These are phyloP conservation scores for Xanthia icteritia DNA, from an alignment of 2,888 invertebrate species.

Conservation along the genomic window DNA sequence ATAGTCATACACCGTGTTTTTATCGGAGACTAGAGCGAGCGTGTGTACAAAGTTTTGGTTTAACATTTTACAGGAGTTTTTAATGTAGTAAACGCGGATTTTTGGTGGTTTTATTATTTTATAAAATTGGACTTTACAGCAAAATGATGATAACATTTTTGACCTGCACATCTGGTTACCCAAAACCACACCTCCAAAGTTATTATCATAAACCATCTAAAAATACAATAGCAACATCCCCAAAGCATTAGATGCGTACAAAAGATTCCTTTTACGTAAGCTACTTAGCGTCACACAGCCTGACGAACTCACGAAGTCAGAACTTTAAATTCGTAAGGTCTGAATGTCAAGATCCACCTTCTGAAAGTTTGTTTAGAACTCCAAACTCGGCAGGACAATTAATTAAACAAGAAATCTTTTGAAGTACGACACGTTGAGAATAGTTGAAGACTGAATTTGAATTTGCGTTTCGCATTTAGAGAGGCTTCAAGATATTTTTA, in stretches of 20 bases:
- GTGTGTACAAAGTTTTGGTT: conserved; percentile 12
- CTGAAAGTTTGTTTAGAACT: conserved; percentile 55
- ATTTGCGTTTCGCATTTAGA: conserved; percentile 29
- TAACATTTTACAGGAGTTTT: background rate
- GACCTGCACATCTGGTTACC: too few relatives aligned
- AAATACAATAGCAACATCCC: conserved; percentile 16
- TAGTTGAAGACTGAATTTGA: conserved; percentile 51
- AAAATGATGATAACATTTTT: background rate
- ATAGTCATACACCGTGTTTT: conserved; percentile 16
- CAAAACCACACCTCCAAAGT: background rate
- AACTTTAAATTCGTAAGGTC: conserved; percentile 51
- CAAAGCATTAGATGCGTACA: conserved; percentile 6
- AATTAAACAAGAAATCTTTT: conserved; percentile 58
- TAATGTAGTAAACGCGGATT: background rate
- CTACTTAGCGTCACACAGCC: conserved; percentile 42
- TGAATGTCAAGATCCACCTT: conserved; percentile 51
- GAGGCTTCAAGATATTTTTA: conserved; percentile 10
- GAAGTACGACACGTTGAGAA: conserved; percentile 43
- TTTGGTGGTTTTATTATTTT: background rate
- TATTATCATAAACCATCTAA: background rate
- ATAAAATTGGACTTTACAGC: background rate
- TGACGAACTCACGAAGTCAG: conserved; percentile 18
- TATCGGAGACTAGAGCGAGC: background rate
- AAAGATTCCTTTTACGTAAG: conserved; percentile 43
- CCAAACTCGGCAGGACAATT: conserved; percentile 51